phyloP scores from a whole-genome alignment of 1,140 invertebrate species.

The Lordiphosa stackelbergi region DNA sequence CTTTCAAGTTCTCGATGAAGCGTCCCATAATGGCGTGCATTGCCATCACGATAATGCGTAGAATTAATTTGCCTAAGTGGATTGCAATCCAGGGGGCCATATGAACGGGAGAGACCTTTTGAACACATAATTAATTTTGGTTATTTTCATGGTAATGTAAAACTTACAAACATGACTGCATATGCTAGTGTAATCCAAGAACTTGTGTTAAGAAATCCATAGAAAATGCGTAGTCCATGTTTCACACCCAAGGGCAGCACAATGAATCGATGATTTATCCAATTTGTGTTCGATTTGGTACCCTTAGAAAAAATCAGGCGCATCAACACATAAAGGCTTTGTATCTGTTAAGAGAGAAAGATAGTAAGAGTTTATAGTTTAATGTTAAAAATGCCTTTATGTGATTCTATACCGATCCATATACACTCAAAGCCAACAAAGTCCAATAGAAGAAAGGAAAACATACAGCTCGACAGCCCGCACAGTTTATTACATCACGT shows the following conservation, averaged over 20 bases:
- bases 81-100: not conserved
- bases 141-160: not conserved
- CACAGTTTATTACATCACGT: not conserved
- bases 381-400: not conserved
- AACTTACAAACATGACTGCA: not conserved
- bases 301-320: too few relatives aligned
- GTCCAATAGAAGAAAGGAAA: conserved; percentile 1
- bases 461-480: not conserved
- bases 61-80: not conserved
- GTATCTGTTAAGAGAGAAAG: not conserved
- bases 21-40: not conserved
- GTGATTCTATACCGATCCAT: not conserved
- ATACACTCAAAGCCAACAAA: not conserved
- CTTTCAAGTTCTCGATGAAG: not conserved
- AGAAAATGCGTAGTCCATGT: not conserved
- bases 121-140: not conserved
- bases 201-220: not conserved
- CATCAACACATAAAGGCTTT: not conserved
- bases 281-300: not conserved
- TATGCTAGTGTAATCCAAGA: not conserved
- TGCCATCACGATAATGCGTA: not conserved
- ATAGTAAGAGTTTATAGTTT: not conserved
- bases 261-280: not conserved
- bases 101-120: not conserved
- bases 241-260: not conserved